Conservation (phyloP, 2,113 vertebrate genomes). For the Atrichornis clamosus region DNA sequence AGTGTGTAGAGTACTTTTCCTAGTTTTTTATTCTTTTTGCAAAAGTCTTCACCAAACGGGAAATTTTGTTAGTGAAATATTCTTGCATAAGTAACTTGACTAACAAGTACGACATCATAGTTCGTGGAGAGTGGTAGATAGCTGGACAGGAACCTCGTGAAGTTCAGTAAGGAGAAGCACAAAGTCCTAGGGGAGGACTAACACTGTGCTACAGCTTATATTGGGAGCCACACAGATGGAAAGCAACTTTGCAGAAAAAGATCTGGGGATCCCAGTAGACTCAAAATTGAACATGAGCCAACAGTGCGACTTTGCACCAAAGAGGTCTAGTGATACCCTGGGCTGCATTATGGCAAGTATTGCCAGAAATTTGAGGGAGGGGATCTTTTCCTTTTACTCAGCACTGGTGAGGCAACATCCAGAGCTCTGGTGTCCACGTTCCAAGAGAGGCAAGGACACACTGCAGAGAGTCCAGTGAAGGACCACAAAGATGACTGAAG, state of each 20-base stretch:
- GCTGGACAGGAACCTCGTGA: not conserved
- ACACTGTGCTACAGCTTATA: accelerated
- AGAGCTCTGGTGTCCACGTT: not conserved
- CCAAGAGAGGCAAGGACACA: not conserved
- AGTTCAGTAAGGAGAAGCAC: not conserved
- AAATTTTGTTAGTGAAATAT: not conserved
- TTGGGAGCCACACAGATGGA: not conserved
- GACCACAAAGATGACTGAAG: not conserved
- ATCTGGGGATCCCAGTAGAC: not conserved
- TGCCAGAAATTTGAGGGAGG: not conserved
- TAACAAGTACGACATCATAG: not conserved
- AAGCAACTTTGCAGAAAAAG: not conserved
- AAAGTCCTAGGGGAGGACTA: too few species aligned
- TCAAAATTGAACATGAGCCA: not conserved
- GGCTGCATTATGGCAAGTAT: not conserved
- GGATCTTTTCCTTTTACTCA: not conserved
- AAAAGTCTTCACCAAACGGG: not conserved
- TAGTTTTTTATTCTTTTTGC: not conserved
- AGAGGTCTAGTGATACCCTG: not conserved
- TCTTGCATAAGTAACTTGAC: not conserved
- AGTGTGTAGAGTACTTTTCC: not conserved
- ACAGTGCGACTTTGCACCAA: not conserved
- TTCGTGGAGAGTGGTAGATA: not conserved
- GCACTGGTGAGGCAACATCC: not conserved
- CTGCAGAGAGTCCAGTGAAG: not conserved